Conservation (phyloP, 2,888 invertebrate genomes). For the Cataglyphis livida region DNA sequence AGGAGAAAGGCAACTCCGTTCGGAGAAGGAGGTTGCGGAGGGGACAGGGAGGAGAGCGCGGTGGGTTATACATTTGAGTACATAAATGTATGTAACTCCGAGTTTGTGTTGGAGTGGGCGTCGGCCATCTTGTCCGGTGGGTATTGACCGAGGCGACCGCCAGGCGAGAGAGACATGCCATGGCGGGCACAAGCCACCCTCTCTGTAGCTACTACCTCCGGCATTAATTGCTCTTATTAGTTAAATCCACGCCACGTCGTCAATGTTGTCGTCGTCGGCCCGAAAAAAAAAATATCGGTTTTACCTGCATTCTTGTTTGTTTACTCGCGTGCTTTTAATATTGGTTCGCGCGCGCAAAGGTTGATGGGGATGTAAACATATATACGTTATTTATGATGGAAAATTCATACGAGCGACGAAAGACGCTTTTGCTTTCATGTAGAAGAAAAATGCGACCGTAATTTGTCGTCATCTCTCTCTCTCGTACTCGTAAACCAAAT, state of each 20-base stretch:
- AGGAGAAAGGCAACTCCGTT: constrained; percentile 81
- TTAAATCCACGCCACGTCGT: constrained; percentile 71
- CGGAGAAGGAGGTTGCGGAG: constrained; percentile 71
- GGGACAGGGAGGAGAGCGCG: constrained; percentile 66
- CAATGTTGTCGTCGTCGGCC: constrained; percentile 41
- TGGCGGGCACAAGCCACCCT: constrained; percentile 81
- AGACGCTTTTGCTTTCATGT: background rate
- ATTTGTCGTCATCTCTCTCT: too few relatives aligned
- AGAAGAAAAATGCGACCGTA: background rate
- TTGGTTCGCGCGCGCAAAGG: constrained; percentile 7
- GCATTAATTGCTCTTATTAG: constrained; percentile 84
- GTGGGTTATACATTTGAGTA: constrained; percentile 85
- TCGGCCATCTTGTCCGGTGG: constrained; percentile 86
- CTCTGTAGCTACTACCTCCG: constrained; percentile 80
- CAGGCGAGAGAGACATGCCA: constrained; percentile 81
- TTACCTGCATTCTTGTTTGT: constrained; percentile 3
- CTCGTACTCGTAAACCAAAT: background rate
- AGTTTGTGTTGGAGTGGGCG: constrained; percentile 85
- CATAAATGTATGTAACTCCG: constrained; percentile 86
- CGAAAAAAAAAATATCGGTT: constrained; percentile 37
- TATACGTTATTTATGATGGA: constrained; percentile 6
- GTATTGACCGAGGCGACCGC: constrained; percentile 85
- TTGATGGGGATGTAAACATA: background rate
- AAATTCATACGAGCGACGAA: constrained; percentile 17
- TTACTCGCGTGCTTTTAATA: constrained; percentile 14